Base-by-base conservation (phyloP, 2,113 vertebrate species). In the Chaenocephalus aceratus region DNA sequence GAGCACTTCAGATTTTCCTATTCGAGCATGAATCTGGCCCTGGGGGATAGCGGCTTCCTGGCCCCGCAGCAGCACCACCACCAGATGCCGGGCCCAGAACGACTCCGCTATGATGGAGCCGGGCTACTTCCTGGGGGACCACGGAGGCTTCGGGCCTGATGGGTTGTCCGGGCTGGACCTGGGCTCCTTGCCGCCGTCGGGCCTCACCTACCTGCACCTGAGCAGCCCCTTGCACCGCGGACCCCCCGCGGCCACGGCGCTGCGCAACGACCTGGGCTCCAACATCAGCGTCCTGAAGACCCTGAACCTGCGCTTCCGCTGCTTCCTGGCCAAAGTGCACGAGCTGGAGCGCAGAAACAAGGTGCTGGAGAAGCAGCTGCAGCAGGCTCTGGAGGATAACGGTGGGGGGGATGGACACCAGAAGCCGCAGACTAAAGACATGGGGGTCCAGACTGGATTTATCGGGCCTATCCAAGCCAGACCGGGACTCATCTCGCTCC, bases 241-340 rank as follows among this genome's bases (percentile, higher is more conserved):
- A 10, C 92, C 95, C 63, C 95, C 95, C 18, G 90, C 84, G 11
- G 93, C 96, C 13, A 90, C 87, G 16, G 93, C 93, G 34, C 89
- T 95, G 86, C 93, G 94, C 26, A 94, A 96, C 77, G 96, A 97
- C 87, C 84, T 97, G 86, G 96, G 96, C 0, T 97, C 96, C 83
- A 96, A 97, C 90, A 97, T 97, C 86, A 95, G 95, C 79, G 95
- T 96, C 23, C 91, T 97, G 51, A 97, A 97, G 91, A 96, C 96
- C 13, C 94, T 97, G 56, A 97, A 97, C 85, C 91, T 97, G 86
- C 95, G 96, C 2, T 97, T 97, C 91, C 95, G 96, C 80, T 97
- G 96, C 92, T 97, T 97, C 72, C 75, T 97, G 80, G 96, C 96
- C 74, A 97, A 97, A 80, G 96, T 97, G 65, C 96, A 97, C 68